A percentile compares a stretch with the other conserved stretches of the same genome.
Conservation (phyloP, 2,113 vertebrate species). For the Murina feae region DNA sequence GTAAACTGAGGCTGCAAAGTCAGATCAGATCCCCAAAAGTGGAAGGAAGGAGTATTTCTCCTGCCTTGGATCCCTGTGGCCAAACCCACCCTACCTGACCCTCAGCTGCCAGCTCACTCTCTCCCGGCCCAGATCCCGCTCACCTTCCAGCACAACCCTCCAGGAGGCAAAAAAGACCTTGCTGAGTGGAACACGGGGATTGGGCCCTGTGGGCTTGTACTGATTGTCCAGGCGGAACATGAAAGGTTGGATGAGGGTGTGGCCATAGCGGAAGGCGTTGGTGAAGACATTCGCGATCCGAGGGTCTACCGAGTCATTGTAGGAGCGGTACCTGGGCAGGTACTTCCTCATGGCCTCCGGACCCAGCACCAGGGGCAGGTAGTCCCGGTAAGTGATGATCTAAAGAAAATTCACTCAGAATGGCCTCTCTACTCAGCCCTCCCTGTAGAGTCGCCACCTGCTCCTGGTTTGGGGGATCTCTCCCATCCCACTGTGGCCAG, state of each 20-base stretch:
- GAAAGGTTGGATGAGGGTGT: slow-evolving; percentile 86
- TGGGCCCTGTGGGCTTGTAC: slow-evolving; percentile 74
- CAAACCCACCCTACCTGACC: background rate
- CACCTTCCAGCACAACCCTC: slow-evolving; percentile 89
- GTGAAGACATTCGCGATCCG: slow-evolving; percentile 89
- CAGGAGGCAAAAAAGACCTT: slow-evolving; percentile 87
- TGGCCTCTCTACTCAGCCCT: background rate
- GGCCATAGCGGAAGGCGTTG: slow-evolving; percentile 90
- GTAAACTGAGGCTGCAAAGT: background rate
- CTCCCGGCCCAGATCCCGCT: background rate
- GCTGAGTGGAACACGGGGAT: slow-evolving; percentile 82
- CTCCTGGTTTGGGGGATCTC: background rate
- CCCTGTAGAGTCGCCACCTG: background rate
- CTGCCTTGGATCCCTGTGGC: background rate
- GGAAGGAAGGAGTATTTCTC: background rate
- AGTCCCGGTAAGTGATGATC: slow-evolving; percentile 90
- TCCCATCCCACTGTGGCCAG: background rate
- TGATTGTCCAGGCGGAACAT: slow-evolving; percentile 79
- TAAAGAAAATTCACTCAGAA: slow-evolving; percentile 57
- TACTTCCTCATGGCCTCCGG: slow-evolving; percentile 12
- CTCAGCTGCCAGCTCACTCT: background rate
- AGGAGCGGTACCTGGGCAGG: slow-evolving; percentile 80
- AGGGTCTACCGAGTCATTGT: slow-evolving; percentile 84
- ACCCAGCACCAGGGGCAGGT: slow-evolving; percentile 85
- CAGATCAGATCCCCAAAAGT: background rate